Conservation (phyloP, 1,140 invertebrate species). For the Ptiloglossa arizonensis region DNA sequence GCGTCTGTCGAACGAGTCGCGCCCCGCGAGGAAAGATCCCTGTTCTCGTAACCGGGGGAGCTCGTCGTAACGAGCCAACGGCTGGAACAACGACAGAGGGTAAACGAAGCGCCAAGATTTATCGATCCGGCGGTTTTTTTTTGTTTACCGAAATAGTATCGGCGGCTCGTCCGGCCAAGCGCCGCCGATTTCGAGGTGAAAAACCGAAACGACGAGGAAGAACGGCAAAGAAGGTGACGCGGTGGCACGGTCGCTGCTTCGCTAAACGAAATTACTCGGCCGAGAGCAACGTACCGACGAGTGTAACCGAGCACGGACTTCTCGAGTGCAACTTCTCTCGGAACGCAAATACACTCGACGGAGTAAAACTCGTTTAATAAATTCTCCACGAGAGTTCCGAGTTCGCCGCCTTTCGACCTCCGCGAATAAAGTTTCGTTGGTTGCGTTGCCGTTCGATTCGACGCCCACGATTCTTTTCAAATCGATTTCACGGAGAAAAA, state of each 20-base stretch:
- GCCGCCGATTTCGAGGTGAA: background rate
- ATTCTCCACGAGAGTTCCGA: background rate
- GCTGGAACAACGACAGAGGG: conserved; percentile 16
- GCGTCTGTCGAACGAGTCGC: background rate
- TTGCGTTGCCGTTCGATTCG: background rate
- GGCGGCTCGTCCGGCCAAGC: background rate
- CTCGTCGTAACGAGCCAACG: conserved; percentile 17
- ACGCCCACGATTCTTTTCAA: too few species aligned
- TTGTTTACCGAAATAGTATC: conserved; percentile 16
- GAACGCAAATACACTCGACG: background rate
- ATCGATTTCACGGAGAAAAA: too few species aligned
- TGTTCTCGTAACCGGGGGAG: background rate
- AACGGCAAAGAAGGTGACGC: background rate
- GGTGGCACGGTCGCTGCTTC: conserved; percentile 20
- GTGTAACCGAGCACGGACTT: background rate
- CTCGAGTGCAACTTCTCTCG: background rate
- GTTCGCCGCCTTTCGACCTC: background rate
- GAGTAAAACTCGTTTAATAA: background rate
- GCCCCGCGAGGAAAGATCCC: conserved; percentile 12
- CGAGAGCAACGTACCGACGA: background rate
- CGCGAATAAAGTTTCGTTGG: background rate
- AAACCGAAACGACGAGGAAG: background rate
- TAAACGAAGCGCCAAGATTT: conserved; percentile 35
- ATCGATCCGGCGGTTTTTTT: conserved; percentile 11
- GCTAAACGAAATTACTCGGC: conserved; percentile 22